Evolutionary conservation across 2,888 invertebrate genomes (phyloP).

Genomic region (Agrilus mali): DNA sequence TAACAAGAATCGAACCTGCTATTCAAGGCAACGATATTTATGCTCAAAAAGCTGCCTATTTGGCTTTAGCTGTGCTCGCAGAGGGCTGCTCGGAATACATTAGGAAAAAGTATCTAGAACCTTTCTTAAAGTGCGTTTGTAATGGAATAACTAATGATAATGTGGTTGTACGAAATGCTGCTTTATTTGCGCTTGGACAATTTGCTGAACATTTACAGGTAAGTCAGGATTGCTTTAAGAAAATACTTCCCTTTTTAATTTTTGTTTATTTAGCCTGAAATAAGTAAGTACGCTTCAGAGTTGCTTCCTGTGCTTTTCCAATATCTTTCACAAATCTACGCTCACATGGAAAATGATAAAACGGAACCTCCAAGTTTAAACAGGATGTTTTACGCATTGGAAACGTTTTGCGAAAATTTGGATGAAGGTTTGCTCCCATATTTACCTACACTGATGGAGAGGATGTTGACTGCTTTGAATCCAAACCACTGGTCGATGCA

Average conservation of each 20-base stretch:
- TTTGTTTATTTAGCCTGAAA: slow-evolving; percentile 46
- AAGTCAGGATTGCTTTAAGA: slow-evolving; percentile 1
- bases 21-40: slow-evolving; percentile 47
- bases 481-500: slow-evolving; percentile 43
- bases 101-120: slow-evolving; percentile 53
- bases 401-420: slow-evolving; percentile 67
- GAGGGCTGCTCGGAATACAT: slow-evolving; percentile 71
- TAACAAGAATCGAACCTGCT: slow-evolving; percentile 50
- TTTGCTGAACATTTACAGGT: slow-evolving; percentile 67
- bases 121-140: slow-evolving; percentile 56
- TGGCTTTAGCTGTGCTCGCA: slow-evolving; percentile 60
- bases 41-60: slow-evolving; percentile 57
- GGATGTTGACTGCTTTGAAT: slow-evolving; percentile 48
- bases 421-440: slow-evolving; percentile 60
- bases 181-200: slow-evolving; percentile 67
- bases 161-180: slow-evolving; percentile 56
- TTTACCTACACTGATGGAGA: slow-evolving; percentile 58
- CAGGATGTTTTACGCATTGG: slow-evolving; percentile 67
- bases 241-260: background rate
- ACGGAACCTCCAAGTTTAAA: slow-evolving; percentile 51
- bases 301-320: slow-evolving; percentile 61
- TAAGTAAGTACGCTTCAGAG: slow-evolving; percentile 57
- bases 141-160: slow-evolving; percentile 53
- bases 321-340: slow-evolving; percentile 48
- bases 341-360: slow-evolving; percentile 41